phyloP scores from a whole-genome alignment of 53 echinoderm and acorn worm species.

The Antedon mediterranea region DNA sequence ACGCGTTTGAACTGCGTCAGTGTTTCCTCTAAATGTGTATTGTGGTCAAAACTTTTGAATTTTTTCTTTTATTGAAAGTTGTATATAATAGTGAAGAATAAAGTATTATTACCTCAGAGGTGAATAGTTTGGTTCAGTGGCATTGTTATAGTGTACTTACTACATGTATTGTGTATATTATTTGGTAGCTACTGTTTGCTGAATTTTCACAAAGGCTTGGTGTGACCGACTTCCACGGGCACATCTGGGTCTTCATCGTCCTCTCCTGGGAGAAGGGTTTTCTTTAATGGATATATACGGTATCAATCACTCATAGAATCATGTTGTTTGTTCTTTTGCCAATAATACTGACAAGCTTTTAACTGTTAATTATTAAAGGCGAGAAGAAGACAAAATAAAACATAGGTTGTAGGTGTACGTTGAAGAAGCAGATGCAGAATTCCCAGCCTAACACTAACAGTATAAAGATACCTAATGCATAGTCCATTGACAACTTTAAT shows the following conservation, averaged over 20 bases:
- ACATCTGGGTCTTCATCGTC: background rate
- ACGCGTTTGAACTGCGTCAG: background rate
- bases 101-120: background rate
- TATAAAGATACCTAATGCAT: background rate
- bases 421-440: background rate
- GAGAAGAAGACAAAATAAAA: background rate
- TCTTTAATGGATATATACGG: background rate
- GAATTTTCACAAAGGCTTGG: background rate
- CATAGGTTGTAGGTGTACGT: background rate
- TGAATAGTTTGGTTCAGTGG: background rate
- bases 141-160: background rate
- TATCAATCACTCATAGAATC: background rate
- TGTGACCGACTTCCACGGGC: background rate
- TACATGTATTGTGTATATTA: background rate
- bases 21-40: background rate
- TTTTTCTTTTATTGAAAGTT: background rate
- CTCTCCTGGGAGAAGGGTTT: background rate
- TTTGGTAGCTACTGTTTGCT: background rate
- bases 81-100: constrained; percentile 1
- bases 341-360: background rate
- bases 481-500: too few species aligned
- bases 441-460: background rate
- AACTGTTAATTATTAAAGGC: background rate
- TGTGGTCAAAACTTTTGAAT: background rate
- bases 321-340: background rate